Conservation (phyloP, 2,797 vertebrate species). For the Coendou prehensilis region DNA sequence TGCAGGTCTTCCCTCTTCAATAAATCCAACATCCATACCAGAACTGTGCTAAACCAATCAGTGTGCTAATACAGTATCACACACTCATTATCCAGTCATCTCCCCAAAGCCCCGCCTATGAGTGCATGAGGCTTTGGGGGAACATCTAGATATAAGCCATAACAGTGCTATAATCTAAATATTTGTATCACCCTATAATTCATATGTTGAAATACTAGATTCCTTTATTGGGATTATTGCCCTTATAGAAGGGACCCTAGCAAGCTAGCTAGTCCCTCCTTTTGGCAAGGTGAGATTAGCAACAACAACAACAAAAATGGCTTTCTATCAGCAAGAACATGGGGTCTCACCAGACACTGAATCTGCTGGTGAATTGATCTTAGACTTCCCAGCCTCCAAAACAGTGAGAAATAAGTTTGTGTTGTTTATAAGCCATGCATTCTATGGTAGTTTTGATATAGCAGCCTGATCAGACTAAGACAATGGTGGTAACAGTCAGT, state of each 20-base stretch:
- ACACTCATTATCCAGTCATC: too few species aligned
- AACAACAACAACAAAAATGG: neutral
- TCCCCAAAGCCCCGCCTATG: too few species aligned
- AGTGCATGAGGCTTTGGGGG: too few species aligned
- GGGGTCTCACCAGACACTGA: neutral
- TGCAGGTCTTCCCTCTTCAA: too few species aligned
- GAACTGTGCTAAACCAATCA: too few species aligned
- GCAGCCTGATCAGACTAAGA: neutral
- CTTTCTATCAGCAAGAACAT: too few species aligned
- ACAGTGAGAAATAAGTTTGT: too few species aligned
- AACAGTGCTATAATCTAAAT: neutral
- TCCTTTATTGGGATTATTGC: neutral
- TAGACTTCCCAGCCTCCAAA: too few species aligned
- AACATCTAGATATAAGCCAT: too few species aligned
- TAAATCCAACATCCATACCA: too few species aligned
- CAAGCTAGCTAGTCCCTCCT: neutral
- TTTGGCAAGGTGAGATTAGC: neutral
- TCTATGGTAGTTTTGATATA: neutral
- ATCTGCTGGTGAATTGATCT: neutral
- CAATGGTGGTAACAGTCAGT: neutral
- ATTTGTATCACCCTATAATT: neutral
- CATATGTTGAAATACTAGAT: neutral
- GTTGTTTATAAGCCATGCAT: neutral
- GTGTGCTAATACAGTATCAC: too few species aligned
- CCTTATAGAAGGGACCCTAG: neutral